Percentiles rank a stretch among this genome's conserved stretches.
Evolutionary conservation across 2,113 vertebrate species (phyloP).

Genomic region (Chinchilla lanigera): DNA sequence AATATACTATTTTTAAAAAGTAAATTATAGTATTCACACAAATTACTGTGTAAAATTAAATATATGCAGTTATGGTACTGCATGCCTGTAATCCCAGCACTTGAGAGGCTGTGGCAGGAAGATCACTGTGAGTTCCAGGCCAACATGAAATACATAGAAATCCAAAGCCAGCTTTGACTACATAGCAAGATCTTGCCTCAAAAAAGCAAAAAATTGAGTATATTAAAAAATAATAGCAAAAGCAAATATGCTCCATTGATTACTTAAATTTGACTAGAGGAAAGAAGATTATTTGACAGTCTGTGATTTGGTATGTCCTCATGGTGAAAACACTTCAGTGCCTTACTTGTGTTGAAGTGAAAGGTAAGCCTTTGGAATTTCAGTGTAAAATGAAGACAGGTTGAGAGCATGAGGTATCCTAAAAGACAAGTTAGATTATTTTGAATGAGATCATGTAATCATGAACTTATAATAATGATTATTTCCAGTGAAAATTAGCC

Average conservation of each 20-base stretch:
- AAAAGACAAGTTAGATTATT: not conserved
- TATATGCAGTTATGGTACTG: not conserved
- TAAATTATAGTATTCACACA: not conserved
- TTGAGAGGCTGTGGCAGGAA: not conserved
- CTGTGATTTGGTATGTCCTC: not conserved
- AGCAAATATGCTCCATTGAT: not conserved
- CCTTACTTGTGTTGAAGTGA: not conserved
- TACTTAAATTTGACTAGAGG: not conserved
- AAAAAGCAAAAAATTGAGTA: not conserved
- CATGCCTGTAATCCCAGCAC: not conserved
- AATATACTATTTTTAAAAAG: conserved; percentile 23
- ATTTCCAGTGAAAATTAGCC: conserved; percentile 12
- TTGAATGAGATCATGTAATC: not conserved
- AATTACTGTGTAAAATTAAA: not conserved
- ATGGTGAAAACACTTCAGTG: not conserved
- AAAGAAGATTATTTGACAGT: conserved; percentile 42
- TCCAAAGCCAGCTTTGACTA: not conserved
- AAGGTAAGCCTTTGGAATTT: not conserved
- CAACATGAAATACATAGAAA: not conserved
- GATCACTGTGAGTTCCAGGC: not conserved
- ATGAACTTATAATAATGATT: not conserved
- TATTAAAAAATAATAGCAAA: not conserved
- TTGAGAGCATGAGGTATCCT: not conserved
- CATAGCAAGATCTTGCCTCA: not conserved
- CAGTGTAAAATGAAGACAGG: not conserved